Base-by-base conservation (phyloP, 2,888 invertebrate species). In the Cyclophora albipunctata region DNA sequence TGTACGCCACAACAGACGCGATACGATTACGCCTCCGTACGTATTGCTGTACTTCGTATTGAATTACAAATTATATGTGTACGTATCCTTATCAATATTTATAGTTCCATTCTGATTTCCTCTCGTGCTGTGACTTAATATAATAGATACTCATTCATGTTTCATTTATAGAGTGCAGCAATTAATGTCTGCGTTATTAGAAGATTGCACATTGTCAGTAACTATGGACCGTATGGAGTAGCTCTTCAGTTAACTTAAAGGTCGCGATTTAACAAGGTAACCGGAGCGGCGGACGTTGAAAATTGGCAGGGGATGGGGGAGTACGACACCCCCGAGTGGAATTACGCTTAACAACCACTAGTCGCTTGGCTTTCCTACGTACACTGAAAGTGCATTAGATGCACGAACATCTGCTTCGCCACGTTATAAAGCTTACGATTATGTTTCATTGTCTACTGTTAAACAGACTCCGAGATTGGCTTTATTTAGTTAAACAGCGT, bases 271-370 rank as follows among this genome's bases (percentile, higher is more conserved):
- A 70, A 67, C 68, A 64, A 68, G 69, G 68, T 71, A 70, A 69
- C 68, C 64, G 59, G 64, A 68, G 64, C 62, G 63, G 63, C 58
- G 66, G 58, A 63, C 63, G 65, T 67, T 61, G 63, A 64, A 67
- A 67, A 64, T 60, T 64, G 60, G 60, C 55, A 55, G 57, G 60
- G 53, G 59, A 60, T 63, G 63, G 61, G 60, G 68, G 64, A 65
- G 66, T 67, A 70, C 67, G 59, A 66, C 67, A 64, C 73, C 73
- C 73, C 61, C 57, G 71, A 69, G 75, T 63, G 69, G 67, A 66
- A 74, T 75, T 62, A 62, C 61, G 67, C 59, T 63, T 71, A 71
- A 75, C 73, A 51, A 54, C 57, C 69, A 72, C 67, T 62, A 60
- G 63, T 56, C 57, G 58, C 60, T 61, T 59, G 58, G 63, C 62